Base-by-base conservation (phyloP, 2,797 vertebrate genomes). In the Gambelia wislizenii region DNA sequence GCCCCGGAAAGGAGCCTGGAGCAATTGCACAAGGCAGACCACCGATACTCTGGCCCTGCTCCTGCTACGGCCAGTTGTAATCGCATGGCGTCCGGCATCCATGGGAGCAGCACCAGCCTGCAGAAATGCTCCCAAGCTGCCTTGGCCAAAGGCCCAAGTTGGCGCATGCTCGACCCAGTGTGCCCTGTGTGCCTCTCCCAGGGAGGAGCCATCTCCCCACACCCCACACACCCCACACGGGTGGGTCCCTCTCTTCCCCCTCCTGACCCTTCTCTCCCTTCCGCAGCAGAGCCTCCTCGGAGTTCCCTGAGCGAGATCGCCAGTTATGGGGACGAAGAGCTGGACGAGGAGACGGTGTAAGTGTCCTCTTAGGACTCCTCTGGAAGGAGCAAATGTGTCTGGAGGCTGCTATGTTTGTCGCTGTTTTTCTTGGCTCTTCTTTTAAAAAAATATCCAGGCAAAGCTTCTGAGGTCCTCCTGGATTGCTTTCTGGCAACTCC, bases 281-380 rank as follows among this genome's bases (percentile, higher is more conserved):
- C 39, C 27, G 0, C n/a, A n/a, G 10, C n/a, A 47, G 70, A 86
- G n/a, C 47, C 70, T 77, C 47, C 70, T 77, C 78, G 36, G 2
- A 54, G n/a, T 54, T 82, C 84, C 56, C 3, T 67, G 59, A 82
- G n/a, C 4, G 89, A 89, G 4, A 52, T 30, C 56, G 0, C 61
- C 78, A 25, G 5, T 14, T 83, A 33, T 47, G 70, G 47, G 39
- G 89, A 89, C 0, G 89, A 89, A 36, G 89, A 89, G 14, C 78
- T 89, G 84, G 89, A 89, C 3, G 44, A 89, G 59, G 89, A 89
- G 84, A 89, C 89, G 0, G 8, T 82, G 89, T 89, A 69, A 86
- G 84, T 27, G 16, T 33, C 59, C 39, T 36, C 27, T 30, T 5
- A 1, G 56, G 49, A 49, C 9, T 49, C 49, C 49, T 49, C 10